Conservation (phyloP, 2,888 invertebrate genomes). For the Sceliomorpha sp. region DNA sequence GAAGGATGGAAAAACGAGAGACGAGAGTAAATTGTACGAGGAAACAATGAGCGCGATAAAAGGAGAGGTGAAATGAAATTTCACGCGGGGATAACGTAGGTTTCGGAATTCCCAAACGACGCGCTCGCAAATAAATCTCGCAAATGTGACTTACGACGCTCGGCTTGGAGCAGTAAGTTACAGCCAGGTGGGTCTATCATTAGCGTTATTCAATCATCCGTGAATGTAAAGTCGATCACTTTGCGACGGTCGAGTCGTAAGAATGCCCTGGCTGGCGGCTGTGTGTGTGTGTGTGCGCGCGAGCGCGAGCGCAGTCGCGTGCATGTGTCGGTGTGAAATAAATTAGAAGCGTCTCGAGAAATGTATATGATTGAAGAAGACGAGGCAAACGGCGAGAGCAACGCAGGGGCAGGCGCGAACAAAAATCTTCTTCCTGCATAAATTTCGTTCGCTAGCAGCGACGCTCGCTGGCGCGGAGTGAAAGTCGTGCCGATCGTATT, state of each 20-base stretch:
- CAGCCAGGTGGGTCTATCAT: constrained; percentile 65
- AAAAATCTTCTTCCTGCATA: constrained; percentile 33
- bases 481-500: constrained; percentile 37
- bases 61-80: too few relatives aligned
- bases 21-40: too few relatives aligned
- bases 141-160: constrained; percentile 34
- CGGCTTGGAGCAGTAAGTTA: too few relatives aligned
- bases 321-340: constrained; percentile 26
- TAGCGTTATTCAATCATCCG: constrained; percentile 70
- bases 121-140: constrained; percentile 5
- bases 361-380: neutral
- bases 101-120: constrained; percentile 2
- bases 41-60: too few relatives aligned
- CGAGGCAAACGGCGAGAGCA: constrained; percentile 28
- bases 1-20: too few relatives aligned
- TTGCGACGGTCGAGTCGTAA: too few relatives aligned
- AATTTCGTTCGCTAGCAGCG: constrained; percentile 23
- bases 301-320: too few relatives aligned
- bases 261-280: too few relatives aligned
- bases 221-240: constrained; percentile 27
- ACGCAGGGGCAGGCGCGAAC: constrained; percentile 18
- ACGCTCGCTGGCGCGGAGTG: constrained; percentile 21
- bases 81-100: too few relatives aligned
- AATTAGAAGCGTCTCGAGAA: constrained; percentile 18
- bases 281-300: too few relatives aligned